Evolutionary conservation across 2,113 vertebrate species (phyloP), one percentile per base, ranked within the genome.

Genomic region (Prochilodus magdalenae): DNA sequence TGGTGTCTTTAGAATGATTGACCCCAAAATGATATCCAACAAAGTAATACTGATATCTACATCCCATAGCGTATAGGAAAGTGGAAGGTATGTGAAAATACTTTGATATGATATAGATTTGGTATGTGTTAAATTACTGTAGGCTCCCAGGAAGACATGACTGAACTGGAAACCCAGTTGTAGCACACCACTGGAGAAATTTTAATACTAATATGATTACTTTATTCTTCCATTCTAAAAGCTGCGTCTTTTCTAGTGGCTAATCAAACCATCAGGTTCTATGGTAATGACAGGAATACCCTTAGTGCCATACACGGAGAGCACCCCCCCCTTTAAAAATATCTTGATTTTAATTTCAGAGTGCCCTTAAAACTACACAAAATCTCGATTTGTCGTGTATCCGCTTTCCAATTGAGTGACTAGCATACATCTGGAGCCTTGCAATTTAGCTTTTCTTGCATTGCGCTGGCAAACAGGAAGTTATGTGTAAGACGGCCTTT

Each of bases 381-480:
- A 76, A 85, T 80, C 81, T 29, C n/a, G 75, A 18, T 75, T 60
- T 57, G 14, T 51, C 51, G n/a, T 79, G 63, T 66, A 86, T 86
- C 84, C 81, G 77, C 62, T 73, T 36, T 44, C 74, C 84, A 77
- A 77, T 86, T 86, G 77, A 86, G 79, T 27, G 73, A 80, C 66
- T 51, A 66, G 53, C 59, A 72, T 83, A 36, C 84, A 86, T 86
- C 84, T 83, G 84, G 81, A 86, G 81, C 40, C 51, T 80, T 60
- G 80, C 73, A 75, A 59, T 60, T 66, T 51, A 47, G 30, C 80
- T 70, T 75, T 69, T 70, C 53, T 82, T 47, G 51, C 47, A 75
- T 60, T 70, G 78, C 75, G 70, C 77, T 70, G 71, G 75, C 75
- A 81, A 86, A 84, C 81, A 84, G 85, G 85, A 86, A 86, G 82